Conservation (phyloP, 2,797 vertebrate genomes). For the Smutsia temminckii region DNA sequence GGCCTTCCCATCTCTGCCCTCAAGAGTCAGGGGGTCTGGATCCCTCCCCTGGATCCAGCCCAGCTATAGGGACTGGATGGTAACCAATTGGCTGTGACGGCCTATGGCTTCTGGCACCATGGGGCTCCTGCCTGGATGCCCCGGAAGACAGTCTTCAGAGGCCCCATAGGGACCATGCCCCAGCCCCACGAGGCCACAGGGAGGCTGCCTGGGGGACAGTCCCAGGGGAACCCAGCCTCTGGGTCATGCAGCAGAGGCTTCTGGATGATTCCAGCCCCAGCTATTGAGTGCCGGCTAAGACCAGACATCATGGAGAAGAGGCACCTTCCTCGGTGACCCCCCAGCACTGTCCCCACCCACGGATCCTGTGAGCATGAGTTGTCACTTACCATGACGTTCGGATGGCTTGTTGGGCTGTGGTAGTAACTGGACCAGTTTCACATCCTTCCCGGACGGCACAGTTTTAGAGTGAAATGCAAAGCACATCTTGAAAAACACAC, state of each 20-base stretch:
- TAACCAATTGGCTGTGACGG: fast-evolving
- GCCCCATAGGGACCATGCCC: no score
- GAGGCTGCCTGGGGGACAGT: not conserved
- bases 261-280: not conserved
- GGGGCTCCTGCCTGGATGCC: not conserved
- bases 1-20: fast-evolving
- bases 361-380: fast-evolving
- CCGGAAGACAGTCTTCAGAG: not conserved
- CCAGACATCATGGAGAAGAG: not conserved
- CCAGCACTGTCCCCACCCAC: not conserved
- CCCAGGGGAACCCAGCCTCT: not conserved
- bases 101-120: no score
- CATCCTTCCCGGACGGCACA: not conserved
- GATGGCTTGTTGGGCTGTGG: not conserved
- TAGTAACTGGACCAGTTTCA: not conserved
- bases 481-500: not conserved
- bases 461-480: not conserved
- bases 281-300: not conserved
- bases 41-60: not conserved
- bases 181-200: fast-evolving
- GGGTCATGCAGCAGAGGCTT: not conserved
- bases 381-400: not conserved
- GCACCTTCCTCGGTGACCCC: fast-evolving
- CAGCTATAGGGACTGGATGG: not conserved
- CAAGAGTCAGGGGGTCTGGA: not conserved